Conservation (phyloP, 2,113 vertebrate species). For the Mus pahari region DNA sequence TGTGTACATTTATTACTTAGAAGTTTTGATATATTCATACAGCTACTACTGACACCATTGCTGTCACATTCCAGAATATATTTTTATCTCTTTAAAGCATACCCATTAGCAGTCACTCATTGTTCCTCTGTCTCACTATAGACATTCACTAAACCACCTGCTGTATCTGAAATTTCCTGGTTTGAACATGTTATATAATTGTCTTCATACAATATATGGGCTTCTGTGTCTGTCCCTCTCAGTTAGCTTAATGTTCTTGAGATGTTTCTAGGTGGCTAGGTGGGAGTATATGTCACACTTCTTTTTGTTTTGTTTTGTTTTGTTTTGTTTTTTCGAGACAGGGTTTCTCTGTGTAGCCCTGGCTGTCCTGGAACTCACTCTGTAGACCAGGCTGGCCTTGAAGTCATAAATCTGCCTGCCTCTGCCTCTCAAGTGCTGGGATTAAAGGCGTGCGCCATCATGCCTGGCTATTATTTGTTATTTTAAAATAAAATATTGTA, state of each 20-base stretch:
- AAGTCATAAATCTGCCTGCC: no score
- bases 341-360: no score
- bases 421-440: no score
- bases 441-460: no score
- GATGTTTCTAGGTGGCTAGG: background rate
- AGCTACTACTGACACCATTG: background rate
- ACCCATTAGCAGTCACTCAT: background rate
- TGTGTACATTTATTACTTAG: background rate
- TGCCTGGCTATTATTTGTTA: constrained; percentile 1
- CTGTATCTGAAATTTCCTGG: background rate
- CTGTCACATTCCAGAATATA: background rate
- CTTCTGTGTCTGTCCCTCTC: constrained; percentile 6
- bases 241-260: background rate
- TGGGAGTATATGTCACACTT: background rate
- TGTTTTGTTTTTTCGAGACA: no score
- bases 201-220: background rate
- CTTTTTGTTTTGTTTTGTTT: no score
- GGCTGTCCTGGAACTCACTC: no score
- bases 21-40: constrained; percentile 13
- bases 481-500: background rate
- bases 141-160: background rate
- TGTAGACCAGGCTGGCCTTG: no score
- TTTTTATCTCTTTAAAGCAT: background rate
- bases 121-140: background rate
- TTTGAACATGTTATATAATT: background rate